Evolutionary conservation across 1,140 invertebrate species (phyloP), one percentile per base, ranked within the genome.

Genomic region (Wasmannia auropunctata): DNA sequence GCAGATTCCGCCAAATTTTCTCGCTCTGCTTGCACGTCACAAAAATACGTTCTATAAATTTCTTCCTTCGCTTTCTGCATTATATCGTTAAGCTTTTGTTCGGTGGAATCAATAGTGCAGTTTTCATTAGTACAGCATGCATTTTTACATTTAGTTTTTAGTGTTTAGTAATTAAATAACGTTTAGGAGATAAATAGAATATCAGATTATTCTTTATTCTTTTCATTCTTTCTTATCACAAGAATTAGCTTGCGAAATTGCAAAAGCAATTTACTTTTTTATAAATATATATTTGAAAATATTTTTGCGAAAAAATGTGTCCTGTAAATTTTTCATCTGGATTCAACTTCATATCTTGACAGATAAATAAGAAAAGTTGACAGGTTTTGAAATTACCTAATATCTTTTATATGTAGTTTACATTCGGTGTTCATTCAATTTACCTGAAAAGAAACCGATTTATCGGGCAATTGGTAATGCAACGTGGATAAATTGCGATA

Each of bases 401-500:
- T 43, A 8, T 40, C n/a, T 75, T 22, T 75, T 16, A 31, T 60
- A 62, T 34, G n/a, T n/a, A n/a, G n/a, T n/a, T n/a, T n/a, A n/a
- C n/a, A 31, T 56, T 60, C 25, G 3, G 3, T 43, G 28, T 56
- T 70, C 14, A 34, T n/a, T 65, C n/a, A 31, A 81, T 67, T 63
- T 67, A 46, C 14, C 6, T 46, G 46, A 72, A 40, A 69, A 69
- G 14, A 40, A 70, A 31, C 3, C 7, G 25, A 16, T 40, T 72
- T 58, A 81, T 81, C 65, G 37, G 25, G 25, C 37, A 25, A 70
- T 80, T 81, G 65, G 65, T 56, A 70, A 43, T 56, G 49, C 43
- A 67, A 16, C 37, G 49, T 25, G 25, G 79, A 81, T 81, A 72
- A 81, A 58, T 81, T 67, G 79, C 65, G 37, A 72, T 63, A 56